A percentile compares a stretch with the other conserved stretches of the same genome.
Evolutionary conservation across 1,140 invertebrate species (phyloP).

Genomic region (Aethina tumida): DNA sequence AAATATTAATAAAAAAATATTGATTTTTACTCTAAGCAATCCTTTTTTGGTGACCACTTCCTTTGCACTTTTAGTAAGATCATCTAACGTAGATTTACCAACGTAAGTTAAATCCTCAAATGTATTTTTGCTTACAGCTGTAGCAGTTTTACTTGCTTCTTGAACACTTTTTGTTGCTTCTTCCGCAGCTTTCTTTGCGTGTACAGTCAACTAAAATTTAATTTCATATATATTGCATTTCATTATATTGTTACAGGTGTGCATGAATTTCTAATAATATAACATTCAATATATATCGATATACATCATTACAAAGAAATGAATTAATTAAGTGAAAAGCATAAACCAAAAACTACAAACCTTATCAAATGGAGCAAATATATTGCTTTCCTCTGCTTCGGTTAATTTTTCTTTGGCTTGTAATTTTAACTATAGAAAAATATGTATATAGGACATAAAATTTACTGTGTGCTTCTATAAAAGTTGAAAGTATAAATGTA

Average conservation of each 20-base stretch:
- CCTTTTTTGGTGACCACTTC: conserved; percentile 79
- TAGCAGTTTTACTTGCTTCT: conserved; percentile 78
- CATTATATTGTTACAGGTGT: too few relatives aligned
- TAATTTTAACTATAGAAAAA: conserved; percentile 42
- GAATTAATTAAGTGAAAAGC: conserved; percentile 2
- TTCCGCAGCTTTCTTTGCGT: conserved; percentile 80
- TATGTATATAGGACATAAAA: conserved; percentile 12
- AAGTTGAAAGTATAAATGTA: conserved; percentile 11
- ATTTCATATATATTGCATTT: conserved; percentile 3
- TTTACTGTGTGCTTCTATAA: conserved; percentile 12
- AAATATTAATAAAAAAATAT: conserved; percentile 3
- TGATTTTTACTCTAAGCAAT: conserved; percentile 55
- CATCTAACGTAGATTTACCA: conserved; percentile 74
- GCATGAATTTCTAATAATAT: too few relatives aligned
- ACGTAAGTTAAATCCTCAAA: conserved; percentile 81
- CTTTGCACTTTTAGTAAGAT: conserved; percentile 84
- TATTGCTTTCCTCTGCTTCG: conserved; percentile 55
- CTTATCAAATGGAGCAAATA: conserved; percentile 66
- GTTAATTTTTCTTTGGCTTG: conserved; percentile 59
- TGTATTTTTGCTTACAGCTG: conserved; percentile 78
- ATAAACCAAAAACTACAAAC: conserved; percentile 35
- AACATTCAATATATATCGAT: neutral
- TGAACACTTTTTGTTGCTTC: conserved; percentile 73
- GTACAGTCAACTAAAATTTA: conserved; percentile 64
- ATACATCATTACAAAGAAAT: too few relatives aligned